Evolutionary conservation across 2,113 vertebrate genomes (phyloP), one percentile per base, ranked within the genome.

Genomic region (Cryptotis parvus): DNA sequence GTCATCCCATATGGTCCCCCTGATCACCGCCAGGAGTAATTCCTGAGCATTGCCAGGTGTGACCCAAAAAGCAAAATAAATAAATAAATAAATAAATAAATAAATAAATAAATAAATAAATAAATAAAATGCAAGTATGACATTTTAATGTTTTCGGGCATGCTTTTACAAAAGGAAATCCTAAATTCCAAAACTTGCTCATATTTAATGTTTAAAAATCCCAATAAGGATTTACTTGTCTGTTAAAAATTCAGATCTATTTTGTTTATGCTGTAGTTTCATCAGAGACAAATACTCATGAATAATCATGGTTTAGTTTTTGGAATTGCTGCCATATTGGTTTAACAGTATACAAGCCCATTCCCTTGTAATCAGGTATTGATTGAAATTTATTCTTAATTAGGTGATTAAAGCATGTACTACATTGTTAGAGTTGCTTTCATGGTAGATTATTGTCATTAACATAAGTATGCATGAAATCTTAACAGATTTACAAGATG

Each of bases 381-480:
- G 75, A 52, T 78, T 89, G 27, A 65, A 87, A 26, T 69, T 61
- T 72, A 63, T 72, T 87, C 74, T 70, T 78, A 75, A 73, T 74
- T 83, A 37, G 61, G 31, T 93, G n/a, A 93, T 76, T 85, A 84
- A 92, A 91, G 75, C n/a, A 24, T 90, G 68, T 14, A 66, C 33
- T 80, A 6, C 58, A 22, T 89, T 75, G 31, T 82, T 85, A 68
- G 7, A 35, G 4, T 91, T 92, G 86, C 15, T 69, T 43, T 87
- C 58, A 41, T 88, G 84, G 33, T 79, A 63, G 27, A 49, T 37
- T 81, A 79, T 45, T 95, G 55, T 87, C 15, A 69, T 49, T 45
- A 43, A 39, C 49, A 84, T 81, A 31, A 87, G 73, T 91, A 81
- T 78, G 77, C 81, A 82, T 89, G 85, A 63, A 52, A 83, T 91